Conservation (phyloP, 2,888 invertebrate species). For the Megastigmus dorsalis region DNA sequence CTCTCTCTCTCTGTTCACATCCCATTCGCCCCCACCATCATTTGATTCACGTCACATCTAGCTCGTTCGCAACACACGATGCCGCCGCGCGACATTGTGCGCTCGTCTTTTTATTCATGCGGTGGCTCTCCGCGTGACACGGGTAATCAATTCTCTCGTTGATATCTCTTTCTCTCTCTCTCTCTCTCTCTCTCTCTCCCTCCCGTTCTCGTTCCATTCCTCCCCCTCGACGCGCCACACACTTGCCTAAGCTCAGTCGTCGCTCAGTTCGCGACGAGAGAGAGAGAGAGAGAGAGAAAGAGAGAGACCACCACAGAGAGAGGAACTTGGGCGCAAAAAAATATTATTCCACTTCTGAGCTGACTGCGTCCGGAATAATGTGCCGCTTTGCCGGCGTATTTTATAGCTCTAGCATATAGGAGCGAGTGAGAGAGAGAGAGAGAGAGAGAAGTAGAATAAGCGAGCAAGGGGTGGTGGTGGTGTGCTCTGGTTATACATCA, state of each 20-base stretch:
- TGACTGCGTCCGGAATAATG: slow-evolving; percentile 57
- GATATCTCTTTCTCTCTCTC: slow-evolving; percentile 45
- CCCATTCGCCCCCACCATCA: not conserved
- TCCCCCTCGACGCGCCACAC: not conserved
- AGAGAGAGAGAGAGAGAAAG: slow-evolving; percentile 23
- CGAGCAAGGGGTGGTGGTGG: slow-evolving; percentile 35
- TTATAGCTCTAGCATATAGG: slow-evolving; percentile 36
- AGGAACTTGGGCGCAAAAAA: slow-evolving; percentile 52
- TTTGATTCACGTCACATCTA: slow-evolving; percentile 40
- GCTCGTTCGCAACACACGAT: slow-evolving; percentile 21
- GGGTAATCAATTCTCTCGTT: slow-evolving; percentile 45
- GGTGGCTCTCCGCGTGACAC: slow-evolving; percentile 32
- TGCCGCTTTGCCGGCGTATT: slow-evolving; percentile 53
- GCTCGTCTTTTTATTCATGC: slow-evolving; percentile 35
- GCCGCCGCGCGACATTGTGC: slow-evolving; percentile 11
- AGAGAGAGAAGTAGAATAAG: slow-evolving; percentile 5
- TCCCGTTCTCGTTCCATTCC: not conserved
- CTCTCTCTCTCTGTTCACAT: not conserved
- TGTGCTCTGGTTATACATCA: slow-evolving; percentile 61
- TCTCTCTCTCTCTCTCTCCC: slow-evolving; percentile 1
- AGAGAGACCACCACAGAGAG: not conserved
- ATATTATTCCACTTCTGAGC: slow-evolving; percentile 56
- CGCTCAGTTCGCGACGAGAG: too few species aligned
- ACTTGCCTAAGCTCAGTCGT: too few species aligned
- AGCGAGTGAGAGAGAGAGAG: not conserved